A percentile compares a stretch with the other conserved stretches of the same genome.
These are phyloP conservation scores for Phallusia fumigata DNA, from an alignment of 23 tunicate species.

Conservation along the genomic window DNA sequence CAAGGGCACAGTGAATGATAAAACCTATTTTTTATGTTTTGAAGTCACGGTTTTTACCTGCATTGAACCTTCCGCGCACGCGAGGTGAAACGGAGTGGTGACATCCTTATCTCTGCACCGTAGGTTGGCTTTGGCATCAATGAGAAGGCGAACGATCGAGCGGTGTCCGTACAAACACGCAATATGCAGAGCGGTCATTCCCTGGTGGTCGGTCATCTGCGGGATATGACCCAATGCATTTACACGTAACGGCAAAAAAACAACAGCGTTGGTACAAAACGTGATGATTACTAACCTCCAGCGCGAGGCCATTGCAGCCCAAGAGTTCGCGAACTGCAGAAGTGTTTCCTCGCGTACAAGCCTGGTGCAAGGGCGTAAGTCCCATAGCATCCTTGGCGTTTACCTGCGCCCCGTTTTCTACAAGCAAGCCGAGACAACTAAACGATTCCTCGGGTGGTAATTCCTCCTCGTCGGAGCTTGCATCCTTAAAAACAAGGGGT, in stretches of 20 bases:
- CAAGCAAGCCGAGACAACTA: constrained; percentile 72
- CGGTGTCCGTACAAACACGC: constrained; percentile 77
- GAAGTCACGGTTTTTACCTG: constrained; percentile 28
- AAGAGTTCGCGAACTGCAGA: constrained; percentile 75
- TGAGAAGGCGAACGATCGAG: constrained; percentile 59
- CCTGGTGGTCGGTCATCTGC: constrained; percentile 92
- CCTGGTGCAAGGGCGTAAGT: constrained; percentile 90
- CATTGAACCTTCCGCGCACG: constrained; percentile 85
- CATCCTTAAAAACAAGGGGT: constrained; percentile 3
- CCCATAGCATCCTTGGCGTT: constrained; percentile 89
- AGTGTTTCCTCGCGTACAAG: constrained; percentile 96
- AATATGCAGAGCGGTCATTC: constrained; percentile 89
- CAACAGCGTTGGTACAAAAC: too few species aligned
- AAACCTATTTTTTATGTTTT: not conserved
- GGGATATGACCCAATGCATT: too few species aligned
- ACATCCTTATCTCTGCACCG: constrained; percentile 84
- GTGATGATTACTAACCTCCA: too few species aligned
- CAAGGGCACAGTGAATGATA: not conserved
- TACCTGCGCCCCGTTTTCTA: constrained; percentile 87
- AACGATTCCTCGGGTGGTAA: constrained; percentile 85
- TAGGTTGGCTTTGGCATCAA: constrained; percentile 80
- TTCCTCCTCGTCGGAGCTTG: constrained; percentile 78
- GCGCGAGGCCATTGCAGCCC: constrained; percentile 58
- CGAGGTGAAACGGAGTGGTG: constrained; percentile 93
- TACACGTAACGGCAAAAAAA: too few species aligned